Evolutionary conservation across 2,113 vertebrate species (phyloP).

Genomic region (Anthoscopus minutus): DNA sequence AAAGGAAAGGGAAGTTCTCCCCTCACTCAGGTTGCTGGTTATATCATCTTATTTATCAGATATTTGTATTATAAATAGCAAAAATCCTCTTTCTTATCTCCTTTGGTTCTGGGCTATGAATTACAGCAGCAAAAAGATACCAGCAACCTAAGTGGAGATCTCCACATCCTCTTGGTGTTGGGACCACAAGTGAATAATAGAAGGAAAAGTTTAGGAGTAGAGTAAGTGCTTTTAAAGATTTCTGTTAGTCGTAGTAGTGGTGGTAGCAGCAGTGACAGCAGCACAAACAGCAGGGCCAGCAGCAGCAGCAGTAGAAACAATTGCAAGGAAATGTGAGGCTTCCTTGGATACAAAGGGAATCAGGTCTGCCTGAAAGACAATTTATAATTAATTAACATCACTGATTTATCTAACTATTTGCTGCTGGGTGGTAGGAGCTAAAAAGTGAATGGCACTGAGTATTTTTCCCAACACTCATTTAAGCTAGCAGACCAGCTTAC

Average conservation of each 20-base stretch:
- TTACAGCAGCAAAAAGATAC: background rate
- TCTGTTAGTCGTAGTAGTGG: background rate
- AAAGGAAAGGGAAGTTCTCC: background rate
- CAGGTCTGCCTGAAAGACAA: background rate
- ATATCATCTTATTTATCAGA: background rate
- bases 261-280: background rate
- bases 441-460: background rate
- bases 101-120: background rate
- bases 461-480: background rate
- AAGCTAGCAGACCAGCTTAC: background rate
- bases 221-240: background rate
- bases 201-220: background rate
- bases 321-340: background rate
- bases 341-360: background rate
- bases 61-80: background rate
- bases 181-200: background rate
- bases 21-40: background rate
- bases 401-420: background rate
- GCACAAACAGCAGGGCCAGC: background rate
- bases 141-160: background rate
- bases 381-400: conserved; percentile 39
- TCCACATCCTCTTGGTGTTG: background rate
- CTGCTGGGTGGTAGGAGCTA: background rate
- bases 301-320: background rate
- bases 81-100: background rate